Evolutionary conservation across 1,140 invertebrate species (phyloP), one percentile per base, ranked within the genome.

Genomic region (Eupristina koningsbergeri): DNA sequence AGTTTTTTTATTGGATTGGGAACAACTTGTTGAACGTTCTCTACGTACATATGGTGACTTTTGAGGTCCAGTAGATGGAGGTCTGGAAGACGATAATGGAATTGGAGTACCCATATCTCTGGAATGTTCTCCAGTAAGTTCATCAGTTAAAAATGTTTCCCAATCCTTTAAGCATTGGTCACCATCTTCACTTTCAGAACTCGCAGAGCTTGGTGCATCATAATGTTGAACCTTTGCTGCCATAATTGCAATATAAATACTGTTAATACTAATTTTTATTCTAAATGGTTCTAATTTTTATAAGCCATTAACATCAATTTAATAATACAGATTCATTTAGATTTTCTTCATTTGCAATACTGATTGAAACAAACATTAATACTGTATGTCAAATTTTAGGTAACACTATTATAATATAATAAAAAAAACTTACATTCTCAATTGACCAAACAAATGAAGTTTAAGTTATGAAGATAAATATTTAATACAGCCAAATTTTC

Each of bases 21-120:
- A 96, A 91, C 97, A 95, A 13, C 96, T 97, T 6, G 96, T 95
- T 6, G 96, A 97, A 80, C 96, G 94, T 88, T 97, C 96, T 63
- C 96, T 93, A 6, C 95, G 93, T 6, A 95, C 93, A 58, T 95
- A 93, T 19, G 95, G 95, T 53, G 96, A 96, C 85, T 96, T 96
- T 88, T 95, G 92, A 13, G 95, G 95, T 95, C 95, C 95, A 88
- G 95, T 94, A 61, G 95, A 96, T 11, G 94, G 94, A 17, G 95
- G 95, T 82, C 95, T 89, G 36, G 95, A 94, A 39, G 94, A 93
- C 86, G 87, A 22, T 86, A 87, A 41, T 86, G 95, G 94, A 13
- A 95, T 94, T n/a, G 95, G 94, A 50, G 93, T 94, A 9, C 85
- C 86, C 63, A 90, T 88, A 45, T 76, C 50, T 76, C 1, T 17